phyloP scores from a whole-genome alignment of 2,797 vertebrate species.

The Manis crassicaudata region DNA sequence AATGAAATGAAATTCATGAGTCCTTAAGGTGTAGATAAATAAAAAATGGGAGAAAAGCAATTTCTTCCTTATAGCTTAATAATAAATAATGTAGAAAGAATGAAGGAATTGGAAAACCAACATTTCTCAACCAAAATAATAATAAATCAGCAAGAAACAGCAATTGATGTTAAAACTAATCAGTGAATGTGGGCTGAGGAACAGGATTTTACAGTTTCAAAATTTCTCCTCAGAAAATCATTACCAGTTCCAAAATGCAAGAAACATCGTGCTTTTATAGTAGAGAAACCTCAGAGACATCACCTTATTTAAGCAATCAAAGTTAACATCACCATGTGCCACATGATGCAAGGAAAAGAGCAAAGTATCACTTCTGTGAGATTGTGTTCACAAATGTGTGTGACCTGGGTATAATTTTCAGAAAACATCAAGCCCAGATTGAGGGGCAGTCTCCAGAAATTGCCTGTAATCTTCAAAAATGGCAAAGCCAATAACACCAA shows the following conservation, averaged over 20 bases:
- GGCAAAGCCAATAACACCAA: background rate
- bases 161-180: background rate
- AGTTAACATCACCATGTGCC: background rate
- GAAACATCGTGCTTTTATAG: background rate
- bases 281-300: background rate
- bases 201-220: background rate
- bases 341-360: background rate
- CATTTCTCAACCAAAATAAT: background rate
- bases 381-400: background rate
- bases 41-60: background rate
- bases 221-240: background rate
- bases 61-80: background rate
- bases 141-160: constrained; percentile 37
- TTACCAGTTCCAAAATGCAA: constrained; percentile 17
- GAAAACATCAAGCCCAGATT: constrained; percentile 1
- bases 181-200: background rate
- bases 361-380: background rate
- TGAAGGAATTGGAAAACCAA: constrained; percentile 20
- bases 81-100: constrained; percentile 1
- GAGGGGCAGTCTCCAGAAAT: constrained; percentile 19
- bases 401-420: background rate
- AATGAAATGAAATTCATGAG: background rate
- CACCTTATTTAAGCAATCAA: background rate
- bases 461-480: constrained; percentile 12
- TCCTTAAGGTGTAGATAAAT: background rate